Conservation (phyloP, 2,888 invertebrate genomes). For the Acanthopleura granulata region DNA sequence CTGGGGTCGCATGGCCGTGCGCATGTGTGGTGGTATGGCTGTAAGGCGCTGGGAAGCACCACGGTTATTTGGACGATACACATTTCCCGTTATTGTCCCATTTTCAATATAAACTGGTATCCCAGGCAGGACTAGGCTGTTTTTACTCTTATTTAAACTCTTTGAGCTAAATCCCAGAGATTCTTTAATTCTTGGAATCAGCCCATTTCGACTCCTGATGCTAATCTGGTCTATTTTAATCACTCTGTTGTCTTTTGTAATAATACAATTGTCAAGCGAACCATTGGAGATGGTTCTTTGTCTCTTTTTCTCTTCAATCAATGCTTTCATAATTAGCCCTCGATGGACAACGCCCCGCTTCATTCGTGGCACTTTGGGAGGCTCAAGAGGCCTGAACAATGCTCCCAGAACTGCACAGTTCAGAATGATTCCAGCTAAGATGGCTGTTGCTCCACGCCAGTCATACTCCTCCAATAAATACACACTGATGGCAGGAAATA, state of each 20-base stretch:
- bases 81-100: neutral
- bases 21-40: constrained; percentile 13
- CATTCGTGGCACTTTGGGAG: constrained; percentile 45
- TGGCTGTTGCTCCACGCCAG: constrained; percentile 83
- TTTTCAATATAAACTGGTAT: constrained; percentile 21
- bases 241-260: constrained; percentile 65
- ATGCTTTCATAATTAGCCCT: constrained; percentile 65
- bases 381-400: constrained; percentile 85
- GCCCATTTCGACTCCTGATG: constrained; percentile 48
- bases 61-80: neutral
- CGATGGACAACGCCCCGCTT: constrained; percentile 49
- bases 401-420: constrained; percentile 83
- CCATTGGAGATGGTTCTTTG: constrained; percentile 67
- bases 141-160: constrained; percentile 53
- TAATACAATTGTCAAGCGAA: constrained; percentile 67
- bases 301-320: constrained; percentile 66
- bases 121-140: constrained; percentile 48
- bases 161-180: constrained; percentile 56
- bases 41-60: neutral
- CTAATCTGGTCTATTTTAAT: constrained; percentile 56
- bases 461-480: constrained; percentile 47
- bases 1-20: neutral
- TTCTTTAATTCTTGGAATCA: constrained; percentile 52
- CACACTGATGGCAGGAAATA: constrained; percentile 80
- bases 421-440: constrained; percentile 85